A percentile compares a stretch with the other conserved stretches of the same genome.
Conservation (phyloP, 2,797 vertebrate genomes). For the Cheirogaleus major region DNA sequence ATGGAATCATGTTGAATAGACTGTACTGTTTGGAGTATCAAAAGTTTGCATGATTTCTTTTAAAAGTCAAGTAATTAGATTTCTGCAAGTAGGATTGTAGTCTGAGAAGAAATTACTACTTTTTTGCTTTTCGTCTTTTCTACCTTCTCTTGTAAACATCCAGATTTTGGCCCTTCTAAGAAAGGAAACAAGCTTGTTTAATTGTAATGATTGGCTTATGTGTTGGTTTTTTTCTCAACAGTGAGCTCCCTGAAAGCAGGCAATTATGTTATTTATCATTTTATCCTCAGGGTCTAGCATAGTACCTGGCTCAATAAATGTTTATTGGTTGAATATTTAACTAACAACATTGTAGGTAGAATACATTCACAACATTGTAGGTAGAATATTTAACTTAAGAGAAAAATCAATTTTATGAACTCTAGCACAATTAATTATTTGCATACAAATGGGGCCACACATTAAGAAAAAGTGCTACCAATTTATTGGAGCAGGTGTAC, state of each 20-base stretch:
- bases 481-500: slow-evolving; percentile 18
- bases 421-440: slow-evolving; percentile 70
- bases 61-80: background rate
- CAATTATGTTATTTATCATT: slow-evolving; percentile 34
- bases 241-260: slow-evolving; percentile 52
- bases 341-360: slow-evolving; percentile 41
- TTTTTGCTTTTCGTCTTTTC: slow-evolving; percentile 29
- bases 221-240: background rate
- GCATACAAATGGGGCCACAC: slow-evolving; percentile 43
- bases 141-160: background rate
- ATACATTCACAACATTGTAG: slow-evolving; percentile 49
- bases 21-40: background rate
- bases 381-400: slow-evolving; percentile 68
- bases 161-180: background rate
- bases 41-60: slow-evolving; percentile 37
- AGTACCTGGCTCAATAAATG: slow-evolving; percentile 50
- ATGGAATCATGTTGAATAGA: background rate
- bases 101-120: background rate
- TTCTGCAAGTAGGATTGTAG: background rate
- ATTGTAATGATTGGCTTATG: background rate
- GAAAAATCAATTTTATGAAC: slow-evolving; percentile 73
- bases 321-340: slow-evolving; percentile 65
- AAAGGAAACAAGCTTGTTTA: background rate
- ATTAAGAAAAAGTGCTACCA: slow-evolving; percentile 54
- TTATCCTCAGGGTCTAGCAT: background rate